Conservation (phyloP, 1,140 invertebrate genomes). For the Cydia strobilella region DNA sequence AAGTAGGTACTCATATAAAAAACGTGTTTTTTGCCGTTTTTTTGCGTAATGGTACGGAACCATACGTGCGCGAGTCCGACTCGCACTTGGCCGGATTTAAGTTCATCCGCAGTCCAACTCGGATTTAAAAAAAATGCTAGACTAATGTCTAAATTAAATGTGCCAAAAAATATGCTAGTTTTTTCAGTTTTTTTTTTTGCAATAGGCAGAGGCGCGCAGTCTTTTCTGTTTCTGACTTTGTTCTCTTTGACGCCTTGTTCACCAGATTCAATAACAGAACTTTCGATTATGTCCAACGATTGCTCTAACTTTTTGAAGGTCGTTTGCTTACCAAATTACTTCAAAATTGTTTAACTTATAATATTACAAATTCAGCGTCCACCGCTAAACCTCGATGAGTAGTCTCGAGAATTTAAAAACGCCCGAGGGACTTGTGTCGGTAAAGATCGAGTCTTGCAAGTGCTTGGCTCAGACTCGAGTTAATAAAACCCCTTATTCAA, state of each 20-base stretch:
- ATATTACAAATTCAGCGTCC: background rate
- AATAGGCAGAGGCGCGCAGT: too few relatives aligned
- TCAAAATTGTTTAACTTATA: background rate
- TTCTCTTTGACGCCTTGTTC: background rate
- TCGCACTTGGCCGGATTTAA: too few relatives aligned
- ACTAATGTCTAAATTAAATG: too few relatives aligned
- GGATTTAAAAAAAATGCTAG: too few relatives aligned
- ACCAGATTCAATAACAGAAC: background rate
- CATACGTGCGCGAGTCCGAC: too few relatives aligned
- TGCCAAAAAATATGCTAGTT: too few relatives aligned
- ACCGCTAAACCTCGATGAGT: background rate
- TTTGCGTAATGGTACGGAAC: too few relatives aligned
- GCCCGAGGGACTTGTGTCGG: background rate
- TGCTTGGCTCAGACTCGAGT: background rate
- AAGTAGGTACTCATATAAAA: too few relatives aligned
- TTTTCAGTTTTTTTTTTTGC: too few relatives aligned
- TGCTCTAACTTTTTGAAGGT: background rate
- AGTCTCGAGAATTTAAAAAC: constrained; percentile 2
- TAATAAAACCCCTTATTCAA: background rate
- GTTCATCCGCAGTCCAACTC: too few relatives aligned
- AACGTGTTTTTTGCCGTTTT: too few relatives aligned
- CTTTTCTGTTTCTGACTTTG: background rate
- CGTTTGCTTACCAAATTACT: constrained; percentile 9
- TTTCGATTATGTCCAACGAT: background rate
- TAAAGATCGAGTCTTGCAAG: background rate